These are phyloP conservation scores for Dicranocentrus wangi DNA, from an alignment of 2,888 invertebrate species.

Conservation along the genomic window DNA sequence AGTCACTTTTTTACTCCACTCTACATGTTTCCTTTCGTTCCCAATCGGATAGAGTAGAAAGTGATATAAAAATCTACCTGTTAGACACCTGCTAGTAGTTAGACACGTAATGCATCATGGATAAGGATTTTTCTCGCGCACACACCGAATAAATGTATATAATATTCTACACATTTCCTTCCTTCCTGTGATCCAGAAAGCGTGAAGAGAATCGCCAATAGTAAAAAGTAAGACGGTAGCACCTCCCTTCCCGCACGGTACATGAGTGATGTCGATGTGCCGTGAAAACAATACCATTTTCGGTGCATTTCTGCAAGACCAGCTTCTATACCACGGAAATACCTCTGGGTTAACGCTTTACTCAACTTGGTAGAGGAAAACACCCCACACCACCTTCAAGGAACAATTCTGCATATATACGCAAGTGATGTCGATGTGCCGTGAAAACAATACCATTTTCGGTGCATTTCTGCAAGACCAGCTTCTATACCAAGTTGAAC, in stretches of 20 bases:
- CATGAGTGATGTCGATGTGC: slow-evolving; percentile 3
- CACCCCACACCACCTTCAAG: too few species aligned
- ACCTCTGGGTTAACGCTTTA: too few species aligned
- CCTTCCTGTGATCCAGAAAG: too few species aligned
- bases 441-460: slow-evolving; percentile 42
- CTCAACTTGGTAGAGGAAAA: too few species aligned
- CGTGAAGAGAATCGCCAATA: too few species aligned
- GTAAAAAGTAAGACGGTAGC: neutral
- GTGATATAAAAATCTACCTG: slow-evolving; percentile 17
- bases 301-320: neutral
- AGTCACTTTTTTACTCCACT: too few species aligned
- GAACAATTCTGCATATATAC: neutral
- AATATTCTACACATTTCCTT: too few species aligned
- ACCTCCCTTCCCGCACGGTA: neutral
- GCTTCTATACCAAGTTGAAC: slow-evolving; percentile 1
- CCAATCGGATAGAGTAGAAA: too few species aligned
- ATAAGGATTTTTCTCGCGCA: too few species aligned
- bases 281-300: slow-evolving; percentile 43
- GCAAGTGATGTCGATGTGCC: slow-evolving; percentile 12
- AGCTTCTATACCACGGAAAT: neutral
- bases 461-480: slow-evolving; percentile 1
- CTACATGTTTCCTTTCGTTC: too few species aligned
- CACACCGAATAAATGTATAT: too few species aligned
- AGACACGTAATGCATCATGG: too few species aligned
- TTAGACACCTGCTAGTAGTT: neutral